Percentiles rank a stretch among this genome's conserved stretches.
Conservation (phyloP, 2,888 invertebrate species). For the Hesperia comma region DNA sequence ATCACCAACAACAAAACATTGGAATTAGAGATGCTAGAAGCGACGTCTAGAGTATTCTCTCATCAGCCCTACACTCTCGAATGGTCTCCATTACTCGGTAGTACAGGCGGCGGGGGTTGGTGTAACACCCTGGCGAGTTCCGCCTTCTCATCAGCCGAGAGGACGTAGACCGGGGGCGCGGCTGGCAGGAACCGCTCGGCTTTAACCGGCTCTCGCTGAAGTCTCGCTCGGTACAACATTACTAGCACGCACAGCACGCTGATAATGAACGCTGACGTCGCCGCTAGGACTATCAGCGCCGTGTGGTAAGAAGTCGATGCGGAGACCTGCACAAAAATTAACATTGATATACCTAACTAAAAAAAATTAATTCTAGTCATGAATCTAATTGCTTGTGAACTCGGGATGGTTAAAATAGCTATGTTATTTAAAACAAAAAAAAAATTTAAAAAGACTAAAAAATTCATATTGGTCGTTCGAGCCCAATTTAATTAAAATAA, state of each 20-base stretch:
- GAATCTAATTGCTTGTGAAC: too few relatives aligned
- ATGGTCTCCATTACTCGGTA: slow-evolving; percentile 52
- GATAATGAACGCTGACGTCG: slow-evolving; percentile 91
- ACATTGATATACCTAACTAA: slow-evolving; percentile 7
- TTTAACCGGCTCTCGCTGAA: slow-evolving; percentile 80
- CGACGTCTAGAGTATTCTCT: slow-evolving; percentile 17
- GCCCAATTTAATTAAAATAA: background rate
- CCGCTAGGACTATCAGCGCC: slow-evolving; percentile 89
- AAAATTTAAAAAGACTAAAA: too few relatives aligned
- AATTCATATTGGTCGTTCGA: background rate
- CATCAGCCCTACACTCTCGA: slow-evolving; percentile 58
- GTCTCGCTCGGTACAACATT: slow-evolving; percentile 87
- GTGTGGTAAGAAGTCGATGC: slow-evolving; percentile 89
- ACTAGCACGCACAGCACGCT: slow-evolving; percentile 90
- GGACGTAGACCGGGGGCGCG: slow-evolving; percentile 87
- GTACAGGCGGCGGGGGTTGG: slow-evolving; percentile 64
- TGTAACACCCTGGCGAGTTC: slow-evolving; percentile 75
- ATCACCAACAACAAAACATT: background rate
- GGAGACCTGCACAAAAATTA: slow-evolving; percentile 69
- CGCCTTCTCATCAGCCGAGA: slow-evolving; percentile 86
- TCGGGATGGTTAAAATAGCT: too few relatives aligned
- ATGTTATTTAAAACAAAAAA: too few relatives aligned
- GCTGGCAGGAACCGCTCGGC: slow-evolving; percentile 85
- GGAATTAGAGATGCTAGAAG: slow-evolving; percentile 17
- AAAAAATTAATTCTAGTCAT: too few relatives aligned